Percentiles rank a stretch among this genome's conserved stretches.
These are phyloP conservation scores for Arctopsyche grandis DNA, from an alignment of 1,140 invertebrate genomes.

Conservation along the genomic window DNA sequence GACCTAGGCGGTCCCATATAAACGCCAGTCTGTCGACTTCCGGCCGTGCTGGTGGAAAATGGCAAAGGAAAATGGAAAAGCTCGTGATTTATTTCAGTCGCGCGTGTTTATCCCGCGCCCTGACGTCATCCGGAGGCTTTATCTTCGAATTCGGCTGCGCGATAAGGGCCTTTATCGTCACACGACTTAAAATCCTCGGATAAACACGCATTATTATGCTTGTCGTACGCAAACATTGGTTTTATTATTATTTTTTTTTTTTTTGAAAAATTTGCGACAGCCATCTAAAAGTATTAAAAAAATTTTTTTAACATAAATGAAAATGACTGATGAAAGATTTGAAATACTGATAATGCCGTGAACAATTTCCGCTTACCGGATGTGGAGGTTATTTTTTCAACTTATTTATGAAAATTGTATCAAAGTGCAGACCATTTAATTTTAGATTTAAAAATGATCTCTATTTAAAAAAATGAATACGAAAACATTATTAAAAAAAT, in stretches of 20 bases:
- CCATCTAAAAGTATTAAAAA: not conserved
- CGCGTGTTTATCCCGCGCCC: not conserved
- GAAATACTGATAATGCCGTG: no score
- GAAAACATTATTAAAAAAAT: no score
- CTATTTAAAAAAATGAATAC: no score
- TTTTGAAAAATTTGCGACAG: not conserved
- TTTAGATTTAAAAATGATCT: no score
- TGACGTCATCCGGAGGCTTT: conserved; percentile 29
- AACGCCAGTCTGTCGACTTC: not conserved
- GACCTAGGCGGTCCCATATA: no score
- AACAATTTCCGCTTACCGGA: no score
- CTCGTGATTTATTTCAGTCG: conserved; percentile 18
- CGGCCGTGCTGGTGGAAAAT: not conserved
- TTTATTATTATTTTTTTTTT: not conserved
- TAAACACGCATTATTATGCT: conserved; percentile 35
- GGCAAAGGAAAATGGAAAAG: not conserved
- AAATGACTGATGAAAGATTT: no score
- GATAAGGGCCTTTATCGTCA: conserved; percentile 18
- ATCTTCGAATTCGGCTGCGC: conserved; percentile 18
- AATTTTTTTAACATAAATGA: no score
- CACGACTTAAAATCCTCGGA: conserved; percentile 22
- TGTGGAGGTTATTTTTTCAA: no score
- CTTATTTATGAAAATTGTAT: no score
- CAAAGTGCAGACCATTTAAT: no score
- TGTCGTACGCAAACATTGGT: not conserved